Evolutionary conservation across 2,888 invertebrate species (phyloP).

Genomic region (Cremastinae sp.): DNA sequence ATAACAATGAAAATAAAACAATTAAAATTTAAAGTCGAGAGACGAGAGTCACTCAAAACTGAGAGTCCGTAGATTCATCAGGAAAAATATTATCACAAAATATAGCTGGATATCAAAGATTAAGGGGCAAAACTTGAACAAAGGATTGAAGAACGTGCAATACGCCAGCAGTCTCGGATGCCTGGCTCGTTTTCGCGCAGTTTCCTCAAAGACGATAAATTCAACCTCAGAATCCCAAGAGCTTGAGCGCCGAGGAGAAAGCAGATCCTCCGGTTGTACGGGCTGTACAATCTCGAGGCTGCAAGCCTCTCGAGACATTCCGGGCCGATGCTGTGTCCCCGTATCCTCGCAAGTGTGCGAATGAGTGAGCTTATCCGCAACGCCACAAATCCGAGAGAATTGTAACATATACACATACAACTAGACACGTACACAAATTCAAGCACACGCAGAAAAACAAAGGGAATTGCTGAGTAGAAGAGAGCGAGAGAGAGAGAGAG

Average conservation of each 20-base stretch:
- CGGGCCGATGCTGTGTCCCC: slow-evolving; percentile 23
- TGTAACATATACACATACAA: slow-evolving; percentile 1
- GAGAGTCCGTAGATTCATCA: too few relatives aligned
- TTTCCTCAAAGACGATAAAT: slow-evolving; percentile 49
- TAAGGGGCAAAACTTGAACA: not conserved
- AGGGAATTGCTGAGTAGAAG: too few relatives aligned
- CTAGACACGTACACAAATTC: not conserved
- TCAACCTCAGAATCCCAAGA: slow-evolving; percentile 34
- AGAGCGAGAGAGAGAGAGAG: too few relatives aligned
- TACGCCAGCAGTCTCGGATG: slow-evolving; percentile 15
- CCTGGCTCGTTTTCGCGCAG: slow-evolving; percentile 32
- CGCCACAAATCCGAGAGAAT: slow-evolving; percentile 36
- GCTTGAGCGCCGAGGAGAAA: slow-evolving; percentile 20
- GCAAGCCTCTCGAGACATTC: slow-evolving; percentile 49
- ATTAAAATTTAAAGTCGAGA: too few relatives aligned
- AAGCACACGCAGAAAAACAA: not conserved
- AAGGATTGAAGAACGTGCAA: not conserved
- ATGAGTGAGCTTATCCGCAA: slow-evolving; percentile 40
- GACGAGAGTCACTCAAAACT: too few relatives aligned
- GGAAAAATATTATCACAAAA: too few relatives aligned
- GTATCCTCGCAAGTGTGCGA: slow-evolving; percentile 45
- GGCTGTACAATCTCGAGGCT: slow-evolving; percentile 50
- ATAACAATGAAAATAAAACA: too few relatives aligned
- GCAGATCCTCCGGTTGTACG: slow-evolving; percentile 16
- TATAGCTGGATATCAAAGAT: too few relatives aligned